Percentiles rank a stretch among this genome's conserved stretches.
These are phyloP conservation scores for Polyodon spathula DNA, from an alignment of 2,113 vertebrate species.

Conservation along the genomic window DNA sequence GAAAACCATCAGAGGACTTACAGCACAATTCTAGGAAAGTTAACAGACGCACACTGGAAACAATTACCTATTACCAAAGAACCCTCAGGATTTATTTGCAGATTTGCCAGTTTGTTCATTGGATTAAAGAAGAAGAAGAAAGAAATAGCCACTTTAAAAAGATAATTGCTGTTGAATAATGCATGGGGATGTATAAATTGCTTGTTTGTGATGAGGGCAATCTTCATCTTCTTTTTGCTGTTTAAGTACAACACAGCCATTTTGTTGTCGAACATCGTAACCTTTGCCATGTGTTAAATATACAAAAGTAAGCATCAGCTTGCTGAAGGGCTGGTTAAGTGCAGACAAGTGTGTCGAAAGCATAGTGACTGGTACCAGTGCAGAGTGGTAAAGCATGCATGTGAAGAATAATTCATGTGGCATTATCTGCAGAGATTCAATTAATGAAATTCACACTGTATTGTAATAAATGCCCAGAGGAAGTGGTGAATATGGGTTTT, in stretches of 20 bases:
- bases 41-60: slow-evolving; percentile 1
- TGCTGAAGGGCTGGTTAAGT: neutral
- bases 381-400: too few species aligned
- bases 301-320: neutral
- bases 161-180: slow-evolving; percentile 13
- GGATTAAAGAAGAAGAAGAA: slow-evolving; percentile 1
- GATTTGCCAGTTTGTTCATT: slow-evolving; percentile 4
- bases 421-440: too few species aligned
- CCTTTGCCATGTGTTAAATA: slow-evolving; percentile 15
- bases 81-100: neutral
- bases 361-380: too few species aligned
- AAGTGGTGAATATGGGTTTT: too few species aligned
- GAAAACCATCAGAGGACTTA: slow-evolving; percentile 9
- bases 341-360: too few species aligned
- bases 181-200: neutral
- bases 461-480: too few species aligned
- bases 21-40: neutral
- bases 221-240: slow-evolving; percentile 2
- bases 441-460: too few species aligned
- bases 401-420: too few species aligned
- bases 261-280: neutral
- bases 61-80: neutral
- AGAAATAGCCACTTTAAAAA: slow-evolving; percentile 4
- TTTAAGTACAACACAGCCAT: slow-evolving; percentile 2
- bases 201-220: slow-evolving; percentile 1